Evolutionary conservation across 2,888 invertebrate genomes (phyloP).

Genomic region (Thecocarcelia acutangulata): DNA sequence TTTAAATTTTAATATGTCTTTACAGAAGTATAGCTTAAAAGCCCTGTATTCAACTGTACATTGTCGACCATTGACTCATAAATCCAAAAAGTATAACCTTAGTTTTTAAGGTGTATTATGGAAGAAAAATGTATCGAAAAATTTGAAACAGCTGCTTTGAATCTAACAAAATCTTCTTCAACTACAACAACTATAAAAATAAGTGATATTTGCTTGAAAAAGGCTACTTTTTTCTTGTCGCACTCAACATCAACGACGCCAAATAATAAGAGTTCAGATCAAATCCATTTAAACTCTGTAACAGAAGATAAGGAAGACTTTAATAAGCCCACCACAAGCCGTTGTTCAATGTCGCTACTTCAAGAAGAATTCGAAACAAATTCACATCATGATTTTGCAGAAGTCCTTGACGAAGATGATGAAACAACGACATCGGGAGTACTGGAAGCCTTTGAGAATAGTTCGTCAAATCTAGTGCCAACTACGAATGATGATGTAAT

Average conservation of each 20-base stretch:
- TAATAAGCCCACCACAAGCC: slow-evolving; percentile 62
- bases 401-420: slow-evolving; percentile 75
- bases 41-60: not conserved
- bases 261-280: slow-evolving; percentile 36
- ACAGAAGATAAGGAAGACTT: slow-evolving; percentile 59
- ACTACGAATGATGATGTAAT: slow-evolving; percentile 70
- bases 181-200: slow-evolving; percentile 53
- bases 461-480: slow-evolving; percentile 77
- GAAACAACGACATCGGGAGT: slow-evolving; percentile 75
- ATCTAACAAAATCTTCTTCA: slow-evolving; percentile 68
- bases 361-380: slow-evolving; percentile 74
- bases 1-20: slow-evolving; percentile 1
- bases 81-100: slow-evolving; percentile 33
- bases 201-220: slow-evolving; percentile 51
- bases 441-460: slow-evolving; percentile 76
- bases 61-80: not conserved
- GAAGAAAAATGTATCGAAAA: slow-evolving; percentile 79
- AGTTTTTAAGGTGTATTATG: slow-evolving; percentile 76
- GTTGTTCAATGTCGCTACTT: slow-evolving; percentile 76
- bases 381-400: slow-evolving; percentile 76
- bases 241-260: slow-evolving; percentile 44
- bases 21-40: not conserved
- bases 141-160: slow-evolving; percentile 72
- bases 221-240: slow-evolving; percentile 56
- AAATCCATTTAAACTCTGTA: slow-evolving; percentile 52